Base-by-base conservation (phyloP, 2,888 invertebrate genomes). In the Stomorhina lunata region DNA sequence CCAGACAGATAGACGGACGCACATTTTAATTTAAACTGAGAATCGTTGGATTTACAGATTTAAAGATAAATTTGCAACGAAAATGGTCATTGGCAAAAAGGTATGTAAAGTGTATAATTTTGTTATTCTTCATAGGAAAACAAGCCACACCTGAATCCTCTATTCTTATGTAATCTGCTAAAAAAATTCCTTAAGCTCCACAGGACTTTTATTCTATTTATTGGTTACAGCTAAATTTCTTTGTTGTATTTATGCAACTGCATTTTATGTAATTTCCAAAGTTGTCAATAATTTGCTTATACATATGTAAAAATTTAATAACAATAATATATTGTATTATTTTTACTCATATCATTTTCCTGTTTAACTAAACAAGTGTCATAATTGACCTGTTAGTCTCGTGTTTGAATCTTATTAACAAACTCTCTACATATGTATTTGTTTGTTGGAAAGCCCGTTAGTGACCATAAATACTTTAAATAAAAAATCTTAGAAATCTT, bases 351-450 rank as follows among this genome's bases (percentile, higher is more conserved):
- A 66, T 34, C 34, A 34, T 59, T 68, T 37, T 66, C 34, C 17
- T 63, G 40, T 40, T 69, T 50, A 66, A 37, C 53, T 43, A 63
- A 68, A 69, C 73, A 83, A 80, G 83, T 77, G 80, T 83, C 77
- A 83, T 80, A 83, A 72, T 77, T 83, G 72, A 66, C 45, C 65
- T 57, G 72, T 45, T 73, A 57, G 66, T 53, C 63, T 32, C 9
- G 32, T 22, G 22, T 12, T 2, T 48, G 5, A 55, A 15, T 17
- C 10, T 37, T 61, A 50, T 50, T 12, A 50, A 68, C 53, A 37
- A 43, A 40, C n/a, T n/a, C n/a, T n/a, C n/a, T n/a, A n/a, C n/a
- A n/a, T n/a, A n/a, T n/a, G n/a, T n/a, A n/a, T n/a, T n/a, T n/a
- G n/a, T n/a, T n/a, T n/a, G n/a, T n/a, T n/a, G n/a, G n/a, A n/a